Percentiles rank a stretch among this genome's conserved stretches.
phyloP scores from a whole-genome alignment of 2,113 vertebrate species.

The Puntigrus tetrazona region DNA sequence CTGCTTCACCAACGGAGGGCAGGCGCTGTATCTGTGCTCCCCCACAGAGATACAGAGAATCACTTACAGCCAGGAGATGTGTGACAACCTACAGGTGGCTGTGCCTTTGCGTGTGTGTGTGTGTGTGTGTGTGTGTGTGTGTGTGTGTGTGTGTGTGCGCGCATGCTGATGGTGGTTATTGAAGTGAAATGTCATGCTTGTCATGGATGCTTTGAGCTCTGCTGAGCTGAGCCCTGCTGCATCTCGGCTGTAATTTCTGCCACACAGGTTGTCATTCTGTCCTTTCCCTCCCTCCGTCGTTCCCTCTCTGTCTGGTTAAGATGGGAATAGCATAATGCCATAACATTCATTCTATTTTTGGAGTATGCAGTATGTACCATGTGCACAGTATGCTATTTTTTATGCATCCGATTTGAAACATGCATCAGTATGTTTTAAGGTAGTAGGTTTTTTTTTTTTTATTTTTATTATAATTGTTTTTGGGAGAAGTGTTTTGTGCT shows the following conservation, averaged over 20 bases:
- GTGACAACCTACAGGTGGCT: conserved; percentile 92
- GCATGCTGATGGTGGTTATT: conserved; percentile 33
- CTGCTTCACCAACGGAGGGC: conserved; percentile 93
- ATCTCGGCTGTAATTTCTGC: conserved; percentile 42
- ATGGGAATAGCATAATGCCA: conserved; percentile 6
- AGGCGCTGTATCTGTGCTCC: conserved; percentile 95
- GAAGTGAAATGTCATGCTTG: conserved; percentile 66
- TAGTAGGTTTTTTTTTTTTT: neutral
- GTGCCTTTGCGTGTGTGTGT: neutral
- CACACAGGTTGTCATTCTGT: conserved; percentile 35
- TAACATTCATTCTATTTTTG: neutral
- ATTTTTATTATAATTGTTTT: neutral
- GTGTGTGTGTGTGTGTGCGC: conserved; percentile 21
- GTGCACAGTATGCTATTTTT: neutral
- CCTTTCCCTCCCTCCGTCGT: neutral
- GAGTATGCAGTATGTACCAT: neutral
- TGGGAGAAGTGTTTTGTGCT: neutral
- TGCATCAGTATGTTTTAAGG: neutral
- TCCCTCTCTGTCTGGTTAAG: conserved; percentile 4
- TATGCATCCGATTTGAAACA: neutral
- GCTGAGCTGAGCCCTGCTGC: conserved; percentile 51
- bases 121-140: conserved; percentile 11
- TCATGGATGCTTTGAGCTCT: conserved; percentile 57
- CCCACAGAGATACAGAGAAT: conserved; percentile 97
- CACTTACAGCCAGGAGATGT: conserved; percentile 98